Evolutionary conservation across 1,140 invertebrate genomes (phyloP), one percentile per base, ranked within the genome.

Genomic region (Planococcus citri): DNA sequence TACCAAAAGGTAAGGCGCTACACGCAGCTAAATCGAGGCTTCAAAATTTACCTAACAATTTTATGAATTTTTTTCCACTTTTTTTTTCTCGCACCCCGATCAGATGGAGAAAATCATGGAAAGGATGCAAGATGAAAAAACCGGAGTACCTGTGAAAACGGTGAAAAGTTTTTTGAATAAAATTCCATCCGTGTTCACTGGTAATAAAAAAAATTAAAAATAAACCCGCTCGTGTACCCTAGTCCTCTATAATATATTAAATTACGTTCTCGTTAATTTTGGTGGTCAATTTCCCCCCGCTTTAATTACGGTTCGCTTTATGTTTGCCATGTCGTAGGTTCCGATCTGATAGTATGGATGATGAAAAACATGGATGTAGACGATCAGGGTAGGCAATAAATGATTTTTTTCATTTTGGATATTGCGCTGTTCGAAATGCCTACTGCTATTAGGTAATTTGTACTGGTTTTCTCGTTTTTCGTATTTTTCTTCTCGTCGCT

Each of bases 101-200:
- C 76, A 97, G 94, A 98, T 99, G 94, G 97, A 99, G 78, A 82
- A 86, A 21, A 91, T 99, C 22, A 87, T 99, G 21, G 93, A 97
- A 74, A 88, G 88, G 79, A 99, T 99, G 97, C 91, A 98, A 80
- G 91, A 97, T 77, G 93, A 97, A 79, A 85, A 84, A 21, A 86
- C 83, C 12, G 97, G 97, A 20, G 94, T 99, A 1, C 93, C 94
- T 1, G 95, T 99, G 0, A 86, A 89, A 74, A 99, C 97, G 1
- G 97, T 99, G 3, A 99, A 99, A 82, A 96, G 90, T 77, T 98
- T 99, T 78, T 95, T 98, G 90, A 93, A 93, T 41, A 98, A 98
- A 84, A 96, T 98, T 74, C 97, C 97, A 27, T 97, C 94, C 70
- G 91, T 93, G 69, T 93, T 93, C 77, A 91, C 90, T 72, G 89